phyloP scores from a whole-genome alignment of 1,140 invertebrate genomes.

The Brachionus calyciflorus region DNA sequence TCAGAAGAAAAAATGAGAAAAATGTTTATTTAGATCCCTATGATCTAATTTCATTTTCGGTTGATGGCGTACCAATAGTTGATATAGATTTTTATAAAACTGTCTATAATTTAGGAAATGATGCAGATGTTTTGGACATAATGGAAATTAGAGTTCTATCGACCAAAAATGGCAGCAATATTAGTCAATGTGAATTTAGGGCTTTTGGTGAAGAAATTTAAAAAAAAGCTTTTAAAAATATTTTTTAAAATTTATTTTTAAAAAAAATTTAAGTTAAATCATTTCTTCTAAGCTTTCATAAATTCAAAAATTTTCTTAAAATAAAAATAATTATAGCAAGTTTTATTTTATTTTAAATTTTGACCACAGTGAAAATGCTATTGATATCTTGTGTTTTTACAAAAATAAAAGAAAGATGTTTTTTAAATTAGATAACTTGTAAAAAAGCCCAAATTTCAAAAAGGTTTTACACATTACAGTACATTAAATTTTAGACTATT shows the following conservation, averaged over 20 bases:
- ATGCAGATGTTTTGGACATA: not conserved
- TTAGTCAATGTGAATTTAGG: constrained; percentile 31
- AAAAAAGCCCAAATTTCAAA: no score
- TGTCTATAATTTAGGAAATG: not conserved
- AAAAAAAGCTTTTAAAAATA: no score
- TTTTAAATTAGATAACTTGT: no score
- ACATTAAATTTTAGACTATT: no score
- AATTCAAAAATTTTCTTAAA: constrained; percentile 11
- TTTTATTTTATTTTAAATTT: no score
- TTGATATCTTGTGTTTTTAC: no score
- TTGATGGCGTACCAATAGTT: constrained; percentile 8
- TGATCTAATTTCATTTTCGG: not conserved
- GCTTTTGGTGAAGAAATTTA: not conserved
- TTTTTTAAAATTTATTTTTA: no score
- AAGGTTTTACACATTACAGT: no score
- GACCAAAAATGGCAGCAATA: constrained; percentile 5
- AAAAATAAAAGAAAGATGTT: no score
- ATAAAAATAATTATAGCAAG: not conserved
- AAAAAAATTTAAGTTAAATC: not conserved
- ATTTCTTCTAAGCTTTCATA: not conserved
- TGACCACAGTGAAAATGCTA: no score
- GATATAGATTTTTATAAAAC: constrained; percentile 29
- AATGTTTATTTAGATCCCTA: not conserved
- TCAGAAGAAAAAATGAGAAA: not conserved
- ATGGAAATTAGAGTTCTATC: not conserved